Evolutionary conservation across 2,113 vertebrate genomes (phyloP).

Genomic region (Oceanites oceanicus): DNA sequence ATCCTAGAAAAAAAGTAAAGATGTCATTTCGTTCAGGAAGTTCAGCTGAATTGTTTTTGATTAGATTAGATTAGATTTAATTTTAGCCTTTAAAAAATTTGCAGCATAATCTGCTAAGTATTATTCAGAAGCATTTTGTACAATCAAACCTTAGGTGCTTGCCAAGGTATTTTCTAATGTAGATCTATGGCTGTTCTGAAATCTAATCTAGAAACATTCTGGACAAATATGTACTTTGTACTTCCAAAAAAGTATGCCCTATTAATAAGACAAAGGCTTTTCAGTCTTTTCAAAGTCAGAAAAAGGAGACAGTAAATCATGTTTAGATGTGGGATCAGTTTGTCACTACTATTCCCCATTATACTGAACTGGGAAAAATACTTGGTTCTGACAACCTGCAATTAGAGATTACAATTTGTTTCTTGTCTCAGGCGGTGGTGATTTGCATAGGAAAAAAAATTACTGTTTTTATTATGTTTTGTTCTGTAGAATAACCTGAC

Average conservation of each 20-base stretch:
- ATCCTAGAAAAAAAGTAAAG: not conserved
- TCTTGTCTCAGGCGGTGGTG: not conserved
- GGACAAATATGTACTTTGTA: not conserved
- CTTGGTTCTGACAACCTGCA: slow-evolving; percentile 26
- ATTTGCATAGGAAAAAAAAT: not conserved
- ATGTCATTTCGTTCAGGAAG: not conserved
- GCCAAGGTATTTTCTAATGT: not conserved
- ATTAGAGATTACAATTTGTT: not conserved
- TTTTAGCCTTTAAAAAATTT: not conserved
- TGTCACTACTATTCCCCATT: not conserved
- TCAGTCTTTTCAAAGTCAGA: slow-evolving; percentile 19
- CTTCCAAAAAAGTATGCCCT: not conserved
- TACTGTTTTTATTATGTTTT: not conserved
- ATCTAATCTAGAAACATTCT: not conserved
- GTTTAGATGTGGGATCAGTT: not conserved
- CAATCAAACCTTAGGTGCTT: not conserved
- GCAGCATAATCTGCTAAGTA: not conserved
- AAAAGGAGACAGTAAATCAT: slow-evolving; percentile 1
- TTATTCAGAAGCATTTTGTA: not conserved
- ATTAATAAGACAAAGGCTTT: not conserved
- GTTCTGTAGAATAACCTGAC: not conserved
- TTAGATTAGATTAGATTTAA: not conserved
- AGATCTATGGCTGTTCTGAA: not conserved
- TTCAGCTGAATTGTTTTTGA: not conserved
- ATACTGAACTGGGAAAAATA: not conserved